phyloP scores from a whole-genome alignment of 2,113 vertebrate genomes.

The Microcebus jonahi region DNA sequence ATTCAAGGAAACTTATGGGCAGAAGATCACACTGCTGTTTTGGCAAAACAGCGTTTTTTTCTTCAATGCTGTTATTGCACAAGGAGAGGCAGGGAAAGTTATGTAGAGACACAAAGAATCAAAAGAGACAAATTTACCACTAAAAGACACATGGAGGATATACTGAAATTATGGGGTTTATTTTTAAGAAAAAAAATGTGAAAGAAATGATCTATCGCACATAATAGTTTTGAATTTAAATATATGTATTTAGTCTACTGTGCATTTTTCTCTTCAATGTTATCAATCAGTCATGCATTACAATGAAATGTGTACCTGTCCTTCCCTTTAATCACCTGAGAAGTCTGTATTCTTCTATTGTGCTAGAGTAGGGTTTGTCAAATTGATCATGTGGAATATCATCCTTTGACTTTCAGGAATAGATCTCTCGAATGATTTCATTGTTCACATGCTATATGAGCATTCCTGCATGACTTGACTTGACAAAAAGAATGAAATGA shows the following conservation, averaged over 20 bases:
- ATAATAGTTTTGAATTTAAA: constrained; percentile 50
- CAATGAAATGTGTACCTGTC: neutral
- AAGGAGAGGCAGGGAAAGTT: neutral
- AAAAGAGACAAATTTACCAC: constrained; percentile 17
- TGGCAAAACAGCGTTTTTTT: neutral
- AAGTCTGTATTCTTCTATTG: neutral
- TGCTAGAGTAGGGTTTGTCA: neutral
- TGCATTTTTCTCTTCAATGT: neutral
- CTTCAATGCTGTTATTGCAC: neutral
- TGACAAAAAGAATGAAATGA: neutral
- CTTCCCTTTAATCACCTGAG: neutral
- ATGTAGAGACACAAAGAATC: neutral
- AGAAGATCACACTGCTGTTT: neutral
- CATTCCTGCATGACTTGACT: neutral
- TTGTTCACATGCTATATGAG: neutral
- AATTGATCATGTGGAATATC: neutral
- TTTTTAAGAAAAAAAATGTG: neutral
- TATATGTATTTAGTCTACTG: neutral
- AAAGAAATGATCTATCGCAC: neutral
- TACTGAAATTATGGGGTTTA: neutral
- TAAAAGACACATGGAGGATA: neutral
- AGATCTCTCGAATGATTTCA: neutral
- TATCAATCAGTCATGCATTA: constrained; percentile 16
- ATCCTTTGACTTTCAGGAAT: constrained; percentile 29
- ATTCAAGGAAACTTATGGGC: neutral